Percentiles rank a stretch among this genome's conserved stretches.
These are phyloP conservation scores for Dinothrombium tinctorium DNA, from an alignment of 1,140 invertebrate species.

Conservation along the genomic window DNA sequence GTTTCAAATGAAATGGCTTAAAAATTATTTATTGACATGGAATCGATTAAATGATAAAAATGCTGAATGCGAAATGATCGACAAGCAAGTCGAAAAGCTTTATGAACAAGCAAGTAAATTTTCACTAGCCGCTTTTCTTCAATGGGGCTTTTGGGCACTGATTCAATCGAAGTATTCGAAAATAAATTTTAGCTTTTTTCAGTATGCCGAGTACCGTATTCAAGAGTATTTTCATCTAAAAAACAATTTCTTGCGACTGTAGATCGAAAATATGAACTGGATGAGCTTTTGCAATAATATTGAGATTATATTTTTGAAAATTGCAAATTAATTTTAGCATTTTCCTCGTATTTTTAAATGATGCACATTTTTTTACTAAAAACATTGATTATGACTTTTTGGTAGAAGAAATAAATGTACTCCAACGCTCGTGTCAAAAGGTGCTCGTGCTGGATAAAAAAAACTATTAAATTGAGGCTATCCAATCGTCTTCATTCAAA, in stretches of 20 bases:
- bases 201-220: slow-evolving; percentile 30
- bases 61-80: slow-evolving; percentile 17
- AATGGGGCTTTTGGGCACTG: slow-evolving; percentile 80
- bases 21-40: slow-evolving; percentile 35
- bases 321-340: no score
- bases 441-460: no score
- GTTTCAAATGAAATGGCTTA: slow-evolving; percentile 52
- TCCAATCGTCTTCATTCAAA: no score
- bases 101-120: slow-evolving; percentile 56
- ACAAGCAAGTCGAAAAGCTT: slow-evolving; percentile 36
- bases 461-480: no score
- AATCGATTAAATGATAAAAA: slow-evolving; percentile 20
- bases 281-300: no score
- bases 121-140: slow-evolving; percentile 49
- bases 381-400: no score
- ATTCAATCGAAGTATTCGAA: slow-evolving; percentile 68
- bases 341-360: no score
- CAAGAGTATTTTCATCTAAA: slow-evolving; percentile 7
- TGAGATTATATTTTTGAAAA: no score
- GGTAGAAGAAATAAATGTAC: no score
- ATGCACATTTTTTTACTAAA: no score
- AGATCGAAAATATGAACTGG: no score
- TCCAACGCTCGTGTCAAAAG: no score
- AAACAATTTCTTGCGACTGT: slow-evolving; percentile 2
- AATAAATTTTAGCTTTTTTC: slow-evolving; percentile 81